Evolutionary conservation across 2,888 invertebrate genomes (phyloP), one percentile per base, ranked within the genome.

Genomic region (Dendrolimus houi): DNA sequence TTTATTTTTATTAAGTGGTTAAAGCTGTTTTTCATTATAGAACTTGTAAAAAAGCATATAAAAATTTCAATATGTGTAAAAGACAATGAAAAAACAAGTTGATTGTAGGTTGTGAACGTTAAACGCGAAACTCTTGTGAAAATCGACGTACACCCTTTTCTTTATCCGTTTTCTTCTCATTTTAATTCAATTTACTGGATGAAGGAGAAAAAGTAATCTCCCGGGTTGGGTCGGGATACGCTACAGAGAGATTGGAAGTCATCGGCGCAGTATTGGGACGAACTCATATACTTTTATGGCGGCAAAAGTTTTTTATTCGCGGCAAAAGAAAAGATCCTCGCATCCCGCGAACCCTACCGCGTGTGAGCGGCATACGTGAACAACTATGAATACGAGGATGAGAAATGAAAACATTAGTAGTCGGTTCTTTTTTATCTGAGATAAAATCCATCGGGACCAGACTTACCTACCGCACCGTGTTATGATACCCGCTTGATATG

Each of bases 121-220:
- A 81, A 79, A 76, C 70, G 74, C 69, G 71, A 80, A 79, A 79
- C 78, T 80, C 76, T 79, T 67, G 79, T 72, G 81, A 82, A 81
- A 85, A 84, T 85, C 81, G 83, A 72, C 81, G 73, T 74, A 77
- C 75, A 81, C 82, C 84, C 84, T 82, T 85, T 85, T 81, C 81
- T 85, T 84, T 84, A 83, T 82, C 81, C 83, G 83, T 85, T 87
- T 81, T 79, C 83, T 85, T 83, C 85, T 84, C 85, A 85, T 87
- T 88, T 87, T 86, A 87, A 88, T 87, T 87, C 88, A 88, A 88
- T 88, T 86, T 85, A 84, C 81, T 83, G 85, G 85, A 87, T 87
- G 85, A 83, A 79, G 85, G 83, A 82, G 83, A 85, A 86, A 87
- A 87, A 85, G 88, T 87, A 87, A 87, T 87, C 85, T 87, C 75